Base-by-base conservation (phyloP, 2,797 vertebrate genomes). In the Chrysocyon brachyurus region DNA sequence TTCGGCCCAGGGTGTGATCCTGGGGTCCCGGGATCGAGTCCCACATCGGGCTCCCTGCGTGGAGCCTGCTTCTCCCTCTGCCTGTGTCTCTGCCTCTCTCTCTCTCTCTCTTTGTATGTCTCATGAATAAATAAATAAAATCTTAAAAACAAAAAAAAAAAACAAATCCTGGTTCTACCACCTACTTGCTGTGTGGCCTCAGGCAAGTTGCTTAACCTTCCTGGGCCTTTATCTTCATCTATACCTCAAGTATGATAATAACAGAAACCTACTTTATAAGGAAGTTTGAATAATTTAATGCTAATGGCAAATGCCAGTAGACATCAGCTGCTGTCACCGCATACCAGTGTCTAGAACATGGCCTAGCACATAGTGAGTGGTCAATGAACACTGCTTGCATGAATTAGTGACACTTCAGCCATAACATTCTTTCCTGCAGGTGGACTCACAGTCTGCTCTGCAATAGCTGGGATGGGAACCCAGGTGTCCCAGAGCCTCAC, bases 401-500 rank as follows among this genome's bases (percentile, higher is more conserved):
- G 54, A 93, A 86, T 75, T 64, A 72, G 54, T 21, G 33, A 91
- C 19, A 46, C 54, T 70, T 59, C 11, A 66, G 77, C 14, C 8
- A 49, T n/a, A 63, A 85, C 17, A 26, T 26, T 63, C 21, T 28
- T 66, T 86, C 81, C 72, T 36, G 61, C 49, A 63, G 73, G 54
- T 5, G n/a, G 59, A 6, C 31, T 10, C 19, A 19, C 36, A 7
- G 10, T 31, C 87, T 8, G 33, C 66, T 78, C 6, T 56, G 33
- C 52, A 21, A 8, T 6, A 75, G 52, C 73, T 12, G 21, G 24
- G 36, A 73, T 22, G 22, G 24, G 31, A 61, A 28, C 15, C 52
- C 21, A 56, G 31, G 56, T 26, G 8, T 36, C 40, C 46, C 7
- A 0, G 0, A 46, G 24, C 22, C 94, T 98, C 26, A 98, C 98